A percentile compares a stretch with the other conserved stretches of the same genome.
Evolutionary conservation across 1,140 invertebrate genomes (phyloP).

Genomic region (Pygmarrhopalites habei): DNA sequence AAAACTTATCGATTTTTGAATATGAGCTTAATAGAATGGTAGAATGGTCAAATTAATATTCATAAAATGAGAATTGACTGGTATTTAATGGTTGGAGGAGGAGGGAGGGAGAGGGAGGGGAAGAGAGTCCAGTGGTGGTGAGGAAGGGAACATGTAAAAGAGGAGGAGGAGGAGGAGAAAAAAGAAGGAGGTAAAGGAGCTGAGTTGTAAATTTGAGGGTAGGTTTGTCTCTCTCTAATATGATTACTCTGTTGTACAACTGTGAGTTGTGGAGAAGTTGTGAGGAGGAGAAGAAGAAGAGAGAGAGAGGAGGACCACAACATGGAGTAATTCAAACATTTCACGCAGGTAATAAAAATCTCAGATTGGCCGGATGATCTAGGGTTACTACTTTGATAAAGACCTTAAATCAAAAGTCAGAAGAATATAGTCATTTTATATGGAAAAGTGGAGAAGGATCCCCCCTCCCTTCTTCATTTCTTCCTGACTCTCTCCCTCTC

Average conservation of each 20-base stretch:
- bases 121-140: too few species aligned
- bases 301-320: neutral
- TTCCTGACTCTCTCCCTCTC: too few species aligned
- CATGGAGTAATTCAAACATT: neutral
- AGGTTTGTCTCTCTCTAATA: neutral
- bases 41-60: conserved; percentile 9
- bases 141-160: too few species aligned
- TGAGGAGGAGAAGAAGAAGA: neutral
- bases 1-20: conserved; percentile 4
- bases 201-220: neutral
- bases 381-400: neutral
- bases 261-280: too few species aligned
- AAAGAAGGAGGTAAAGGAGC: too few species aligned
- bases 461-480: too few species aligned
- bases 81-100: neutral
- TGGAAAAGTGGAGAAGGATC: too few species aligned
- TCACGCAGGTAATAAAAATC: conserved; percentile 9
- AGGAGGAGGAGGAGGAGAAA: too few species aligned
- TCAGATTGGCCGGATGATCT: conserved; percentile 1
- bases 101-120: too few species aligned
- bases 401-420: neutral
- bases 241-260: too few species aligned
- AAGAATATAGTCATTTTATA: too few species aligned
- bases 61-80: conserved; percentile 5
- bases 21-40: conserved; percentile 3